phyloP scores from a whole-genome alignment of 1,140 invertebrate species.

The Drosophila tani region DNA sequence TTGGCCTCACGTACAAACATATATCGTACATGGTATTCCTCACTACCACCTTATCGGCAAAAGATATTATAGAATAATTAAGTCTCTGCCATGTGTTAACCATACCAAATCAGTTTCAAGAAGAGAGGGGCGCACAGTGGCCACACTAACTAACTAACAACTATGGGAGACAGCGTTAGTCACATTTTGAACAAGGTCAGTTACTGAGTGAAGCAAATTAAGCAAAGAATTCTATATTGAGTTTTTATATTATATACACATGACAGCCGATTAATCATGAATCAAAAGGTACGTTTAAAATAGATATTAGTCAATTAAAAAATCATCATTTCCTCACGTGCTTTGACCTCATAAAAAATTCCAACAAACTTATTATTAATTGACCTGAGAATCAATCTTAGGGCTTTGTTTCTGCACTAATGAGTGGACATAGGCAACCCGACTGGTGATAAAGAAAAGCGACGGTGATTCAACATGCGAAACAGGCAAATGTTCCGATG shows the following conservation, averaged over 20 bases:
- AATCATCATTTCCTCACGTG: constrained; percentile 21
- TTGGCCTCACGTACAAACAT: neutral
- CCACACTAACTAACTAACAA: neutral
- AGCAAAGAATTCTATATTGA: neutral
- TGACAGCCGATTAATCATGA: neutral
- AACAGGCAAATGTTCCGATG: constrained; percentile 10
- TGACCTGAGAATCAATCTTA: constrained; percentile 16
- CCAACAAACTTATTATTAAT: constrained; percentile 24
- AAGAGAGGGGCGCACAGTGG: neutral
- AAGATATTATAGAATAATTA: constrained; percentile 1
- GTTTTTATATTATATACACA: neutral
- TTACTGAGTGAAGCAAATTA: neutral
- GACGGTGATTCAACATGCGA: constrained; percentile 29
- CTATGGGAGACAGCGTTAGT: neutral
- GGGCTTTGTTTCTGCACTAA: constrained; percentile 21
- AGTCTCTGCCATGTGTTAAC: too few relatives aligned
- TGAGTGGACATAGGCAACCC: constrained; percentile 2
- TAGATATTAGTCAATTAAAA: constrained; percentile 12
- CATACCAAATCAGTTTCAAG: constrained; percentile 4
- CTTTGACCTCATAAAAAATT: constrained; percentile 7
- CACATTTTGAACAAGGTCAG: constrained; percentile 20
- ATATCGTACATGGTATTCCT: neutral
- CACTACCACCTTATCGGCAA: constrained; percentile 14
- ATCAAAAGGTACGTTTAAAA: constrained; percentile 16
- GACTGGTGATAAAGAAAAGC: constrained; percentile 18